These are phyloP conservation scores for Podarcis cretensis DNA, from an alignment of 2,113 vertebrate species.

Conservation along the genomic window DNA sequence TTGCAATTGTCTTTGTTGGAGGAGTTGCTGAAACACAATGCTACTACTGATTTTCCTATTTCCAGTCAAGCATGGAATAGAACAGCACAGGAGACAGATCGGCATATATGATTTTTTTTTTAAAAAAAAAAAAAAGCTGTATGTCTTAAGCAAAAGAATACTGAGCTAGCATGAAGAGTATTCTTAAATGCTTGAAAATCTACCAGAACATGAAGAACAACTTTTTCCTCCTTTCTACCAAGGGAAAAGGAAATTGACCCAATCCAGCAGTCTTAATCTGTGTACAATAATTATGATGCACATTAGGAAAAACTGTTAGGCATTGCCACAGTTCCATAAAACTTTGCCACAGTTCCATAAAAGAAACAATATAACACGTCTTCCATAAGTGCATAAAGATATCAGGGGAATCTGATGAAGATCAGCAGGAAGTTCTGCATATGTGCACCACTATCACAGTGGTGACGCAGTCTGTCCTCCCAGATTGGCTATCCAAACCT, in stretches of 20 bases:
- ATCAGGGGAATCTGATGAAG: not conserved
- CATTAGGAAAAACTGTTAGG: not conserved
- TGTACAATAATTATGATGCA: not conserved
- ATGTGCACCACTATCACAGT: not conserved
- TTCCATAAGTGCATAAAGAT: not conserved
- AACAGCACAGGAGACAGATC: not conserved
- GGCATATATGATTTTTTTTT: not conserved
- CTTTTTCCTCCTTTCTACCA: not conserved
- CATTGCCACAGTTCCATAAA: not conserved
- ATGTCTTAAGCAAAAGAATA: not conserved
- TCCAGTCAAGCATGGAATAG: not conserved
- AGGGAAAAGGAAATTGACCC: not conserved
- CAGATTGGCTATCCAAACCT: not conserved
- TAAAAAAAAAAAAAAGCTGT: not conserved
- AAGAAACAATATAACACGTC: not conserved
- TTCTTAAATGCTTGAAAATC: not conserved
- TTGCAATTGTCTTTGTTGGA: slow-evolving; percentile 1
- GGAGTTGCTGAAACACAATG: slow-evolving; percentile 19
- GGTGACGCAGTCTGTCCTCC: not conserved
- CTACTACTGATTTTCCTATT: slow-evolving; percentile 36
- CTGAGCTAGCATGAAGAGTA: not conserved
- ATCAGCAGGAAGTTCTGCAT: not conserved
- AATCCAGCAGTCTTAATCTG: not conserved
- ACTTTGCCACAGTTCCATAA: not conserved
- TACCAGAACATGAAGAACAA: not conserved